These are phyloP conservation scores for Monomorium pharaonis DNA, from an alignment of 1,140 invertebrate species.

Conservation along the genomic window DNA sequence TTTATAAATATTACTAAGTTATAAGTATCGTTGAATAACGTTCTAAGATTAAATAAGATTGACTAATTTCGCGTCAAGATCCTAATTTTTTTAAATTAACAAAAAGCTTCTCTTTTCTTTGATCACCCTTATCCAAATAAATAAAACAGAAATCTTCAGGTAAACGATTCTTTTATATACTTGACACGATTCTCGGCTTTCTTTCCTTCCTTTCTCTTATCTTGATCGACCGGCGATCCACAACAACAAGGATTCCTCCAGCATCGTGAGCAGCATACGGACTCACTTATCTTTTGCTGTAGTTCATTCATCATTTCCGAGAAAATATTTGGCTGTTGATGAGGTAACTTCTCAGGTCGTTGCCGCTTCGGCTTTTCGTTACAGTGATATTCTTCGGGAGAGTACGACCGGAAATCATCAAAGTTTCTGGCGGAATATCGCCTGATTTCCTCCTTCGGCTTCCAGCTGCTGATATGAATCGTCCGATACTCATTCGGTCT, in stretches of 20 bases:
- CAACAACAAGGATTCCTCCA: constrained; percentile 70
- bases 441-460: constrained; percentile 62
- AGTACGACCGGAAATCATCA: constrained; percentile 5
- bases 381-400: constrained; percentile 54
- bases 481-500: constrained; percentile 48
- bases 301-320: constrained; percentile 78
- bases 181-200: constrained; percentile 43
- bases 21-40: no score
- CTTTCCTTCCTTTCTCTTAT: constrained; percentile 35
- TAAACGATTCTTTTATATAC: constrained; percentile 19
- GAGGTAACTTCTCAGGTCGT: constrained; percentile 67
- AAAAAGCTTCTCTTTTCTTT: background rate
- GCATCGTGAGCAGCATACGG: constrained; percentile 66
- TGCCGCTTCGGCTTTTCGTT: constrained; percentile 59
- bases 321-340: constrained; percentile 73
- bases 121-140: background rate
- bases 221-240: background rate
- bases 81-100: background rate
- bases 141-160: background rate
- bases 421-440: constrained; percentile 66
- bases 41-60: no score
- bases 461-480: constrained; percentile 71
- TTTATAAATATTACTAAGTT: no score
- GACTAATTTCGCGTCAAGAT: no score
- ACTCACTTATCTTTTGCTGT: constrained; percentile 74